Evolutionary conservation across 2,113 vertebrate genomes (phyloP), one percentile per base, ranked within the genome.

Genomic region (Amazona vittata): DNA sequence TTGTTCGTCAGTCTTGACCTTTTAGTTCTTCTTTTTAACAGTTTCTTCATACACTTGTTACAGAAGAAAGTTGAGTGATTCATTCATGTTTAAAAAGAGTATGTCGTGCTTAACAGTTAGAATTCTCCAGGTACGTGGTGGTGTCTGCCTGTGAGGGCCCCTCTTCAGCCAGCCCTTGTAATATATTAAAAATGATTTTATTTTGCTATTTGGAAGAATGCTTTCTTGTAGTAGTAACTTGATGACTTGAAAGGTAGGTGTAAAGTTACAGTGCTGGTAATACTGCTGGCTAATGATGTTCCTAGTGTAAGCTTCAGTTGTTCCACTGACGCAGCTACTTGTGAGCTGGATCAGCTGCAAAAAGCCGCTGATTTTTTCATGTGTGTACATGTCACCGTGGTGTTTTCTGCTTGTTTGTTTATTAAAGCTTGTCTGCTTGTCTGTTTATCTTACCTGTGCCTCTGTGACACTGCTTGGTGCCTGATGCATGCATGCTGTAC

Each of bases 301-400:
- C 46, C 35, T 2, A 2, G 14, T 19, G 5, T 35, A 41, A 44
- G 43, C 9, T 49, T 50, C 70, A 46, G 33, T 50, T 80, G 21
- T 57, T 64, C 55, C 63, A 4, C 26, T 63, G 55, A 41, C 64
- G 7, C 47, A 47, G 47, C 55, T 46, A 17, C n/a, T 44, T n/a
- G 11, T 17, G 47, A 76, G 55, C 35, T 39, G 15, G 50, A 44
- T 64, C 1, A 4, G 8, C 64, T 87, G 50, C 57, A 59, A 57
- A 77, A 65, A 83, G 25, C 31, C 18, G 16, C 52, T 11, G 35
- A 6, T 12, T 33, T 71, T 46, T 86, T 76, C 26, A 21, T 5
- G 6, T 17, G 16, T 2, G 4, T 76, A 15, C 14, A 6, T 63
- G 28, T 59, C 13, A 4, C 37, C 0, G 0, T 82, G 55, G 33